phyloP scores from a whole-genome alignment of 2,113 vertebrate genomes.

The Chiloscyllium plagiosum region DNA sequence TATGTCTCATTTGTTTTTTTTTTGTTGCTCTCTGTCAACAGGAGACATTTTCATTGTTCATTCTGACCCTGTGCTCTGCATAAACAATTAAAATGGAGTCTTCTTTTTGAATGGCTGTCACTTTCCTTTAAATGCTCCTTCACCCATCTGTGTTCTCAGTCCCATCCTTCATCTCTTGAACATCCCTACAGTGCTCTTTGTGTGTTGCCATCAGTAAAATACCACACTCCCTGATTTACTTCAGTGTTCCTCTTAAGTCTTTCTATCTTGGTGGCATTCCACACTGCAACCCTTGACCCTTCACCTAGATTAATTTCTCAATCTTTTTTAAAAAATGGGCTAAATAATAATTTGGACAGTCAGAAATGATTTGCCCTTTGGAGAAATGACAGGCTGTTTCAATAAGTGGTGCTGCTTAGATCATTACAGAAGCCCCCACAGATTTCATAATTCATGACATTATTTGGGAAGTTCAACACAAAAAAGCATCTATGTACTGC shows the following conservation, averaged over 20 bases:
- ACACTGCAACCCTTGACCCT: not conserved
- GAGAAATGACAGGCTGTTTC: not conserved
- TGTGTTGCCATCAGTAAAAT: not conserved
- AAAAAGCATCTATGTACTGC: slow-evolving; percentile 22
- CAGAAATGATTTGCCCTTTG: not conserved
- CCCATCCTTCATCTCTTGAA: not conserved
- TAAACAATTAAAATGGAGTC: not conserved
- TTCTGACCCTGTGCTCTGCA: not conserved
- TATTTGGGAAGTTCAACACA: slow-evolving; percentile 5
- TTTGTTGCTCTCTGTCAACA: not conserved
- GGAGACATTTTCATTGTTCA: not conserved
- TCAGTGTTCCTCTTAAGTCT: not conserved
- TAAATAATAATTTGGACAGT: not conserved
- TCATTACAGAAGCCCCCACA: not conserved
- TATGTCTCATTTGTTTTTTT: not conserved
- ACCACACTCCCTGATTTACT: not conserved
- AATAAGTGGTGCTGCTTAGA: not conserved
- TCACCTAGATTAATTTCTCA: not conserved
- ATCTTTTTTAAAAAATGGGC: not conserved
- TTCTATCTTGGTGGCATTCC: not conserved
- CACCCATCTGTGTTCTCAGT: too few species aligned
- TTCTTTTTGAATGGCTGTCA: not conserved
- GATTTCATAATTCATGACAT: slow-evolving; percentile 22
- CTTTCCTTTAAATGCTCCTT: not conserved
- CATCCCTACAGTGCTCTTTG: not conserved